phyloP scores from a whole-genome alignment of 1,140 invertebrate species.

The Aporrectodea caliginosa region DNA sequence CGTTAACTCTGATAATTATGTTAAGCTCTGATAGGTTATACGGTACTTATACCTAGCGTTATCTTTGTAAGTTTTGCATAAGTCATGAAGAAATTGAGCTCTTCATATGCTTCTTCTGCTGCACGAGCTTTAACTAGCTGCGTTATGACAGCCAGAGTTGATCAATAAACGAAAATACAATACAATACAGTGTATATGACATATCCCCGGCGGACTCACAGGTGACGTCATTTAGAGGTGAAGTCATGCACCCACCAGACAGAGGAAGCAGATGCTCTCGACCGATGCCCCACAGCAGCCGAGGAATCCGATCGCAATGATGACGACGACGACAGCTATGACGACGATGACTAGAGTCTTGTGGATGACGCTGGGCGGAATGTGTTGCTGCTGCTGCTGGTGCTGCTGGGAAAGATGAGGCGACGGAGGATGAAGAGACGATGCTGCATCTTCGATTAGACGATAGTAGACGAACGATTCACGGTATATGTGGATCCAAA shows the following conservation, averaged over 20 bases:
- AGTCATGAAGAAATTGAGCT: too few relatives aligned
- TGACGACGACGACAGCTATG: conserved; percentile 38
- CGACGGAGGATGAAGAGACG: neutral
- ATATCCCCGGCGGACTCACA: too few relatives aligned
- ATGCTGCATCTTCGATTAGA: neutral
- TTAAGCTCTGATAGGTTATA: too few relatives aligned
- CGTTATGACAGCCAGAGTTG: too few relatives aligned
- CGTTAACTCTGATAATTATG: too few relatives aligned
- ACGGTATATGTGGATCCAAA: neutral
- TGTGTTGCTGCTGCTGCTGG: neutral
- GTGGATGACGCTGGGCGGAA: neutral
- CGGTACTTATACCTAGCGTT: too few relatives aligned
- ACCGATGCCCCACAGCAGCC: conserved; percentile 7
- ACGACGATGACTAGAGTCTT: conserved; percentile 19
- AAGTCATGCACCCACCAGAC: neutral
- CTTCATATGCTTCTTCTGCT: too few relatives aligned
- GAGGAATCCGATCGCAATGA: conserved; percentile 25
- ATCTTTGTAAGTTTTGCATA: too few relatives aligned
- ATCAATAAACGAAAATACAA: too few relatives aligned
- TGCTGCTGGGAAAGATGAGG: neutral
- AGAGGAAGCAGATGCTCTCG: conserved; percentile 16
- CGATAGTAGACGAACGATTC: neutral
- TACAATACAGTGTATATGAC: too few relatives aligned
- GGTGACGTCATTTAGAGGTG: neutral
- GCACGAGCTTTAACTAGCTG: too few relatives aligned